phyloP scores from a whole-genome alignment of 1,140 invertebrate species.

The Lordiphosa clarofinis region DNA sequence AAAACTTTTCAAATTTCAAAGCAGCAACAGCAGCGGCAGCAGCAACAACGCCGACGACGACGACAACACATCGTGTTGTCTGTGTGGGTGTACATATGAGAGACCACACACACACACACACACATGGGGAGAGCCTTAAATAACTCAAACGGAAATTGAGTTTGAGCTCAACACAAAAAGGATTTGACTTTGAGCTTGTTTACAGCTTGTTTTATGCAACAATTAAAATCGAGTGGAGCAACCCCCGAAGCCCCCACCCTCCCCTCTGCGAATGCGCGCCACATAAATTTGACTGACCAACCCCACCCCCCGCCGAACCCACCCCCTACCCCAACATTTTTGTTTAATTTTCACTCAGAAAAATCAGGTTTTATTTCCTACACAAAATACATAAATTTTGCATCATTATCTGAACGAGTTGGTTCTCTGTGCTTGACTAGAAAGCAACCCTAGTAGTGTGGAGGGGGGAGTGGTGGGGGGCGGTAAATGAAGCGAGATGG shows the following conservation, averaged over 20 bases:
- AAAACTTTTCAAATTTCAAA: slow-evolving; percentile 72
- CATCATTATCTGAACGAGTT: slow-evolving; percentile 68
- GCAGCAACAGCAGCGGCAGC: slow-evolving; percentile 19
- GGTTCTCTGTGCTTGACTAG: slow-evolving; percentile 1
- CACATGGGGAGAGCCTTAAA: slow-evolving; percentile 22
- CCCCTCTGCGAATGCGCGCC: not conserved
- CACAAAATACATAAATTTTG: slow-evolving; percentile 79
- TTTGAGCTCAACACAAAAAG: slow-evolving; percentile 9
- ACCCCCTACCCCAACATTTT: slow-evolving; percentile 2
- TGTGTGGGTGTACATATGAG: slow-evolving; percentile 18
- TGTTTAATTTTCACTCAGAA: slow-evolving; percentile 54
- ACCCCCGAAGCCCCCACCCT: too few relatives aligned
- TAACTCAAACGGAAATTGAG: slow-evolving; percentile 51
- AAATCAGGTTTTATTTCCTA: slow-evolving; percentile 78
- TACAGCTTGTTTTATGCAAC: slow-evolving; percentile 54
- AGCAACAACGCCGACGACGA: slow-evolving; percentile 12
- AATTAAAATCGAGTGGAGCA: slow-evolving; percentile 47
- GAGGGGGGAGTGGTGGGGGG: not conserved
- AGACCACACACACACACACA: not conserved
- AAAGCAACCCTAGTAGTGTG: slow-evolving; percentile 18
- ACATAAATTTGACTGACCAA: not conserved
- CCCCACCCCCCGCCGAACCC: not conserved
- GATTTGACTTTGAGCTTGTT: slow-evolving; percentile 57
- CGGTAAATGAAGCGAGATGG: slow-evolving; percentile 62
- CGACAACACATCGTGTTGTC: slow-evolving; percentile 23